Percentiles rank a stretch among this genome's conserved stretches.
Evolutionary conservation across 2,113 vertebrate genomes (phyloP).

Genomic region (Oceanites oceanicus): DNA sequence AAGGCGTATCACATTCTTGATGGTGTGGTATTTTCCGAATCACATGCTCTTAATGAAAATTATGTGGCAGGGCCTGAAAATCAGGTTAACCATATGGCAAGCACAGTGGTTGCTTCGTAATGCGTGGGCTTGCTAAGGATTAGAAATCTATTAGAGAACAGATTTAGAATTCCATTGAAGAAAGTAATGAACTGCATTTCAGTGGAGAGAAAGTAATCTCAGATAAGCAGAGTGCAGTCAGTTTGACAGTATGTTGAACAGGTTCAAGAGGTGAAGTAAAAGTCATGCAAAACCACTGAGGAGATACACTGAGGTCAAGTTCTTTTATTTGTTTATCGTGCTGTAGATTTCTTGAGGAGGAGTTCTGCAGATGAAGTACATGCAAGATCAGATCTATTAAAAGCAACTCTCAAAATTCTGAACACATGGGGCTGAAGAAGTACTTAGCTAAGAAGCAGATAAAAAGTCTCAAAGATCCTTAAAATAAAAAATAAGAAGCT

Average conservation of each 20-base stretch:
- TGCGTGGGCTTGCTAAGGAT: slow-evolving; percentile 35
- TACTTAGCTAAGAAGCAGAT: background rate
- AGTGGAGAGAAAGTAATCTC: slow-evolving; percentile 58
- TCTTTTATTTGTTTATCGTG: slow-evolving; percentile 39
- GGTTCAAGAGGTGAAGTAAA: slow-evolving; percentile 45
- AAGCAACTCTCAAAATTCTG: slow-evolving; percentile 12
- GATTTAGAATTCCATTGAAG: slow-evolving; percentile 61
- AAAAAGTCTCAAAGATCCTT: background rate
- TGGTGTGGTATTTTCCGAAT: slow-evolving; percentile 42
- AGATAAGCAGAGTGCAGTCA: slow-evolving; percentile 57
- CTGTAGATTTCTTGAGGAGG: background rate
- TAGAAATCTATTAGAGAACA: slow-evolving; percentile 63
- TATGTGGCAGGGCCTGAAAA: slow-evolving; percentile 25
- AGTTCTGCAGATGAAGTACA: background rate
- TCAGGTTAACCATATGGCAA: slow-evolving; percentile 57
- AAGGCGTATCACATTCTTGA: background rate
- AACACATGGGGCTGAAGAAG: background rate
- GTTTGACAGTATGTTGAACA: slow-evolving; percentile 33
- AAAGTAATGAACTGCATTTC: slow-evolving; percentile 65
- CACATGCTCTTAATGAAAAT: slow-evolving; percentile 43
- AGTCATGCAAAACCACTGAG: slow-evolving; percentile 29
- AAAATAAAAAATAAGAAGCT: background rate
- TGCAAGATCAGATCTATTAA: background rate
- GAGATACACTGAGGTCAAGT: background rate
- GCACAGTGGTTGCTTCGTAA: background rate